These are phyloP conservation scores for Rallus crepitans DNA, from an alignment of 2,797 vertebrate species.

Conservation along the genomic window DNA sequence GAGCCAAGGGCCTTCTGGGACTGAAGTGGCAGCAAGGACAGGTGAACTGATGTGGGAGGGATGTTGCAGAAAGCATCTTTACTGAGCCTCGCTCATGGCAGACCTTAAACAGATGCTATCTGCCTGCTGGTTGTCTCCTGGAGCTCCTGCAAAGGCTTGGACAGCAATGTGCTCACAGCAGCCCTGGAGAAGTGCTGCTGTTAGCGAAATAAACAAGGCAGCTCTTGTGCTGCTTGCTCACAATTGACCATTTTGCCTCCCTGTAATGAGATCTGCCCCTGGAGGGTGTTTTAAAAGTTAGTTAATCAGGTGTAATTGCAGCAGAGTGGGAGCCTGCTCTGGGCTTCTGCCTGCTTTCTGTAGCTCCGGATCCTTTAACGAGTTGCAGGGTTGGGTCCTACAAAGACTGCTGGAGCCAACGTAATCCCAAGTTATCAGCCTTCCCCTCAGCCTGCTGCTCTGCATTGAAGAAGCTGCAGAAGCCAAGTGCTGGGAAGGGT, in stretches of 20 bases:
- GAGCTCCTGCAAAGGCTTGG: neutral
- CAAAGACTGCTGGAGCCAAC: neutral
- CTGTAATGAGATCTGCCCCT: constrained; percentile 39
- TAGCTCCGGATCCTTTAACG: neutral
- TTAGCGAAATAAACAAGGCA: constrained; percentile 2
- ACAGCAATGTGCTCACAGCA: neutral
- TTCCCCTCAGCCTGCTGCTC: neutral
- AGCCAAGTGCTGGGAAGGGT: neutral
- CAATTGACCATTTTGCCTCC: neutral
- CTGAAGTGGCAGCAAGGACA: neutral
- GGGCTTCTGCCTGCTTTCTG: constrained; percentile 1
- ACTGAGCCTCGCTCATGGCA: neutral
- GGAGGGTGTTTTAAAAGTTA: constrained; percentile 24
- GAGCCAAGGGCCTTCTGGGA: neutral
- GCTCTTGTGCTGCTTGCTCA: neutral
- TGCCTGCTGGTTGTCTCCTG: neutral
- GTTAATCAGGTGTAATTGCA: constrained; percentile 60
- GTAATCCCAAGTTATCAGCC: neutral
- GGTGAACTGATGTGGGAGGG: neutral
- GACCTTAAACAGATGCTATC: neutral
- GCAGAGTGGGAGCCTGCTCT: neutral
- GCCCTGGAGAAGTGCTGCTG: neutral
- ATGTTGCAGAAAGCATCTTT: neutral
- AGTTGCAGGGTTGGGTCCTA: rapidly evolving
- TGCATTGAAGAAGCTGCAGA: rapidly evolving